Evolutionary conservation across 2,888 invertebrate species (phyloP).

Genomic region (Brenthis hecate): DNA sequence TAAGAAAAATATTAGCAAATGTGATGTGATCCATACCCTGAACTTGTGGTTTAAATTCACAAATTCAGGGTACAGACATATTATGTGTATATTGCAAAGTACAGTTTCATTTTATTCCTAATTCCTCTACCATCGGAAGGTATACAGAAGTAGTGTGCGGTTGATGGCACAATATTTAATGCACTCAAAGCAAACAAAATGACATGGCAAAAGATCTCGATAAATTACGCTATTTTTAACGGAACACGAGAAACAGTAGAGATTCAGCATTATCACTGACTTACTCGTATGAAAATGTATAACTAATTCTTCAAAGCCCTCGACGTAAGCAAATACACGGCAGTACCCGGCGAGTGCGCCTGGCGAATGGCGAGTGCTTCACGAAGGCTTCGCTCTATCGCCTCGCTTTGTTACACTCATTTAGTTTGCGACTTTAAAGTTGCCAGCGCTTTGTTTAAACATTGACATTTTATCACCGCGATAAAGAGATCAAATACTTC

Average conservation of each 20-base stretch:
- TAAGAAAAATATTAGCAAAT: too few relatives aligned
- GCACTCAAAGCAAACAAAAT: neutral
- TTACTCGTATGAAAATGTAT: constrained; percentile 7
- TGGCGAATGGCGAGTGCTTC: constrained; percentile 1
- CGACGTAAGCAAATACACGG: constrained; percentile 14
- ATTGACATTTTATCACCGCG: constrained; percentile 11
- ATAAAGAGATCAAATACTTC: constrained; percentile 3
- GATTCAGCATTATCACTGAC: neutral
- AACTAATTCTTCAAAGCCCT: neutral
- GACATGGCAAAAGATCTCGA: neutral
- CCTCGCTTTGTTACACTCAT: constrained; percentile 4
- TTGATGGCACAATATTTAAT: neutral
- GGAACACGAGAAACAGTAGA: neutral
- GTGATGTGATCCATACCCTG: too few relatives aligned
- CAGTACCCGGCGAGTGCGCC: neutral
- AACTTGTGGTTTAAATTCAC: too few relatives aligned
- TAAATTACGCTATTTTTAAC: neutral
- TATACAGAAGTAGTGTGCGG: neutral
- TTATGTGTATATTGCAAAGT: neutral
- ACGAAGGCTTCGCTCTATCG: neutral
- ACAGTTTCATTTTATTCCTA: neutral
- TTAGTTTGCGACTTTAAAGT: constrained; percentile 4
- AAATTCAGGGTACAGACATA: too few relatives aligned
- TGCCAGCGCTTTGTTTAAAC: constrained; percentile 7
- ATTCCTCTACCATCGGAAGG: too few relatives aligned